Base-by-base conservation (phyloP, 2,113 vertebrate species). In the Rostratula benghalensis region DNA sequence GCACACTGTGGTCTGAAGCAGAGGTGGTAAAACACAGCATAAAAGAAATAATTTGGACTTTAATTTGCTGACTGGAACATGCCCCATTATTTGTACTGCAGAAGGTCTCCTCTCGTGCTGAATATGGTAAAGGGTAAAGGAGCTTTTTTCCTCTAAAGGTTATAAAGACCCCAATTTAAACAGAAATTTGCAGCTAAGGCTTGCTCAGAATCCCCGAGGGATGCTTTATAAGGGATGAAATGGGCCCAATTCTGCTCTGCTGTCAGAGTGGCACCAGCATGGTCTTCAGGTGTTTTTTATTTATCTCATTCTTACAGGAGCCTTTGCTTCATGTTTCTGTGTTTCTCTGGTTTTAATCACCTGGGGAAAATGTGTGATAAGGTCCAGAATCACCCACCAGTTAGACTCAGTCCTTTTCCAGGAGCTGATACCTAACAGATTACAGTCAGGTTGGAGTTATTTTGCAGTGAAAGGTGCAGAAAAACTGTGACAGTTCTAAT, bases 21-120 rank as follows among this genome's bases (percentile, higher is more conserved):
- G 68, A 91, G 85, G 67, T 18, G 16, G 23, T 76, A 97, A 94
- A 35, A 89, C 10, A 9, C n/a, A 25, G 19, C 15, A 77, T 75
- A 89, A 92, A 94, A 95, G 53, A 89, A 95, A 95, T 91, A 75
- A 67, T 63, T 79, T 70, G 51, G n/a, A 87, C 76, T 91, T 50
- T 57, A 84, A 93, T 74, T 65, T 94, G 86, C 92, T 91, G 84
- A 59, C 65, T 78, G 41, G 68, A 63, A 90, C 69, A 83, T 53
- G 90, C 81, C 82, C 4, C 11, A 92, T 65, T 85, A 93, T 92
- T 95, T 96, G 64, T 79, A 87, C 30, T 69, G 59, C 13, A 60
- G 67, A 50, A 83, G 17, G n/a, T 65, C 6, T 46, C 56, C 56
- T 91, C 41, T 79, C 59, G 28, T 21, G 37, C 35, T 87, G 59